Percentiles rank a stretch among this genome's conserved stretches.
Conservation (phyloP, 1,140 invertebrate species). For the Lepidotrigona ventralis region DNA sequence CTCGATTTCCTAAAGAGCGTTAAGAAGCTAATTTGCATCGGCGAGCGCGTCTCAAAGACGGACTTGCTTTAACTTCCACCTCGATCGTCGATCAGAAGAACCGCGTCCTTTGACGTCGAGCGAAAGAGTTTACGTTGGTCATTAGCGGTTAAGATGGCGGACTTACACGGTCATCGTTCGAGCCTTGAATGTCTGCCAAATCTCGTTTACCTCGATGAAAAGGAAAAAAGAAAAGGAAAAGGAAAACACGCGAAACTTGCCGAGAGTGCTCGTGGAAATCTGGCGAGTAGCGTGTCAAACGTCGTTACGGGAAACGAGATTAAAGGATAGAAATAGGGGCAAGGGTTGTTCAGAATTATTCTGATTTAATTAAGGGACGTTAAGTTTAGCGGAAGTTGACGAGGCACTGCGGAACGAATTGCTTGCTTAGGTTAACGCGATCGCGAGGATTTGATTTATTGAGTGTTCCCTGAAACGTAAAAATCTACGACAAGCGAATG, state of each 20-base stretch:
- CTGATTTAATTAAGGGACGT: slow-evolving; percentile 13
- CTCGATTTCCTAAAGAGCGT: not conserved
- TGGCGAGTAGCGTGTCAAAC: slow-evolving; percentile 8
- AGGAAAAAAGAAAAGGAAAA: too few relatives aligned
- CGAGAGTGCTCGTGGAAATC: not conserved
- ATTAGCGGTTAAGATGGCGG: slow-evolving; percentile 28
- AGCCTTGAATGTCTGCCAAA: slow-evolving; percentile 36
- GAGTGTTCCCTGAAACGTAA: not conserved
- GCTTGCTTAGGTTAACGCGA: not conserved
- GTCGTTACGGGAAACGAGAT: slow-evolving; percentile 11
- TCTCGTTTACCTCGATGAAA: not conserved
- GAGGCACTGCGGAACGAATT: not conserved
- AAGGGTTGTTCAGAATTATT: slow-evolving; percentile 2
- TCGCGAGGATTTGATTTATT: not conserved
- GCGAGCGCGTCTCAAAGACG: not conserved
- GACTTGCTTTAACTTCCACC: too few relatives aligned
- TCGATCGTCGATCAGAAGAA: too few relatives aligned
- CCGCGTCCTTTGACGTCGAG: not conserved
- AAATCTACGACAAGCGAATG: not conserved
- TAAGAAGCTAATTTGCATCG: slow-evolving; percentile 15
- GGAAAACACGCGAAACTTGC: slow-evolving; percentile 27
- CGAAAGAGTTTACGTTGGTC: slow-evolving; percentile 13
- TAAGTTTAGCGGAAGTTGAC: not conserved
- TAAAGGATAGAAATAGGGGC: not conserved
- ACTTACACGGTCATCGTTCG: slow-evolving; percentile 26